These are phyloP conservation scores for Zaprionus nigranus DNA, from an alignment of 1,140 invertebrate genomes.

Conservation along the genomic window DNA sequence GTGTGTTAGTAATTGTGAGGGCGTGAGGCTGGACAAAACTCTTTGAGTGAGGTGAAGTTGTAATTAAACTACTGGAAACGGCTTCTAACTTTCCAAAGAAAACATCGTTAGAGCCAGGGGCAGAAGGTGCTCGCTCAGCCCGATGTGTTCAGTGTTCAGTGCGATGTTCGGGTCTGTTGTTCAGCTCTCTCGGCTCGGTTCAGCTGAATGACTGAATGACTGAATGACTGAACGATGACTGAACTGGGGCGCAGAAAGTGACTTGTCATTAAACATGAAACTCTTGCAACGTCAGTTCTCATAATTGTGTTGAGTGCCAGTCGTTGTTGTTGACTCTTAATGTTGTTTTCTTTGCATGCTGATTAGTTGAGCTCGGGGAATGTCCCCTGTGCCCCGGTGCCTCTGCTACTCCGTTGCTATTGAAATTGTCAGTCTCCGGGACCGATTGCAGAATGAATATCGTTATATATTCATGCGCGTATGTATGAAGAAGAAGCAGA, in stretches of 20 bases:
- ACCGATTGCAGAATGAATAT: constrained; percentile 73
- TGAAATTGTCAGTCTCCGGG: constrained; percentile 33
- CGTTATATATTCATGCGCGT: constrained; percentile 60
- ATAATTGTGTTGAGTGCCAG: constrained; percentile 81
- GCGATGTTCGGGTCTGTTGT: background rate
- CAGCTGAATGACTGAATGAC: constrained; percentile 63
- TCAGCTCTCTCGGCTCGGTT: constrained; percentile 12
- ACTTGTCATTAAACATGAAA: constrained; percentile 82
- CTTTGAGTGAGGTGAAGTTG: constrained; percentile 73
- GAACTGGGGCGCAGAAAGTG: constrained; percentile 81
- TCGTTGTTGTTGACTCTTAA: constrained; percentile 82
- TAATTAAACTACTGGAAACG: constrained; percentile 81
- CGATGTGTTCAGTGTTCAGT: background rate
- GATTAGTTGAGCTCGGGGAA: constrained; percentile 77
- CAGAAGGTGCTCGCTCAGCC: constrained; percentile 5
- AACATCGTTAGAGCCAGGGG: constrained; percentile 65
- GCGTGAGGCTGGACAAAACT: constrained; percentile 57
- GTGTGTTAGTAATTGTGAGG: constrained; percentile 1
- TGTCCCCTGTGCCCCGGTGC: constrained; percentile 42
- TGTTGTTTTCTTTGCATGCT: constrained; percentile 83
- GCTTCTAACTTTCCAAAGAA: constrained; percentile 79
- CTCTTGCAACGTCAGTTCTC: constrained; percentile 82
- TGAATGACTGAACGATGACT: constrained; percentile 58
- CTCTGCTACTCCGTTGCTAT: constrained; percentile 3
- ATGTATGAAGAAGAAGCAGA: constrained; percentile 21